Evolutionary conservation across 2,113 vertebrate species (phyloP).

Genomic region (Psilopsiagon aurifrons): DNA sequence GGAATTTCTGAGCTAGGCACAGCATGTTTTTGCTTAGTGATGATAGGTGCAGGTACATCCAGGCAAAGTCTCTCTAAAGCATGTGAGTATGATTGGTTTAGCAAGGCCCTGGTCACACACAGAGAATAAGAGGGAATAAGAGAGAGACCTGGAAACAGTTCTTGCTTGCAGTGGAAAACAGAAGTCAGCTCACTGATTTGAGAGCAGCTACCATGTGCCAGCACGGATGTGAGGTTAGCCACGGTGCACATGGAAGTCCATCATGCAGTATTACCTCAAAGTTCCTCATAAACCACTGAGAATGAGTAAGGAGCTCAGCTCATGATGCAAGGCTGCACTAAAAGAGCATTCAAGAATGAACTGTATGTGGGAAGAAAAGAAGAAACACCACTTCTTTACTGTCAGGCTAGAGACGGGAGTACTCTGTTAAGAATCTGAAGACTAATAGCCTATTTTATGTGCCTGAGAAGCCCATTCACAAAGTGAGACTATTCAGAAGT

Average conservation of each 20-base stretch:
- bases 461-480: not conserved
- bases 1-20: not conserved
- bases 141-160: not conserved
- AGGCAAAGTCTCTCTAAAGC: not conserved
- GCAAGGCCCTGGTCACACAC: not conserved
- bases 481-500: not conserved
- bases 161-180: not conserved
- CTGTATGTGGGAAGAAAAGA: not conserved
- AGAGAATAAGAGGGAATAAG: not conserved
- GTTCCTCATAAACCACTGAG: not conserved
- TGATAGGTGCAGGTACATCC: not conserved
- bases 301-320: not conserved
- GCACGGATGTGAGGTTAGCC: not conserved
- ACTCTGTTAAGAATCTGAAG: not conserved
- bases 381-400: not conserved
- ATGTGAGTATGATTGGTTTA: not conserved
- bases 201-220: not conserved
- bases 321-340: not conserved
- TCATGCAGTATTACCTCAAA: not conserved
- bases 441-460: not conserved
- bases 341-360: not conserved
- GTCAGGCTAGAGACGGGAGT: not conserved
- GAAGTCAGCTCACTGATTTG: not conserved
- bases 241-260: not conserved
- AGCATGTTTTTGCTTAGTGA: not conserved